phyloP scores from a whole-genome alignment of 2,113 vertebrate species.

The Chaetorhynchus papuensis region DNA sequence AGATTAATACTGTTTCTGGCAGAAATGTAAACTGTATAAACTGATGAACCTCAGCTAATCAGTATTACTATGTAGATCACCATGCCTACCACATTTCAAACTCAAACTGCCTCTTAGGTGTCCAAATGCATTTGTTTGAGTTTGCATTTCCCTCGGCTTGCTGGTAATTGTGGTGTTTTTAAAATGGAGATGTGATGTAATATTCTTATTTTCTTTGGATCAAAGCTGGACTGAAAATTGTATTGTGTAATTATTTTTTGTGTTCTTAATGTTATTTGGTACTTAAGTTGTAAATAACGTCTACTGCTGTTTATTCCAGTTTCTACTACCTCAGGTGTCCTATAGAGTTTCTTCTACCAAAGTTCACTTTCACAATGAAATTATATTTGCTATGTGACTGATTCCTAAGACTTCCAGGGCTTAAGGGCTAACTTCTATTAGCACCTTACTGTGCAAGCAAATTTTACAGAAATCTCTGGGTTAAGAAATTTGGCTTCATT shows the following conservation, averaged over 20 bases:
- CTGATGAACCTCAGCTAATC: constrained; percentile 86
- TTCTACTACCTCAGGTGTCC: constrained; percentile 95
- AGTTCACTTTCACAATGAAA: constrained; percentile 89
- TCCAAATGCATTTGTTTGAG: constrained; percentile 72
- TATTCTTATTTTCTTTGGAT: constrained; percentile 87
- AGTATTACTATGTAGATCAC: constrained; percentile 85
- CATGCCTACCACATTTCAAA: constrained; percentile 78
- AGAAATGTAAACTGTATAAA: constrained; percentile 79
- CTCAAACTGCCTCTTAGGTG: constrained; percentile 71
- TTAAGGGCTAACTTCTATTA: constrained; percentile 90
- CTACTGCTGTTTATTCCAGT: constrained; percentile 92
- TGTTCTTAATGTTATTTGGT: constrained; percentile 90
- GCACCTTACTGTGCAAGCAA: constrained; percentile 90
- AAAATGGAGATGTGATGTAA: constrained; percentile 83
- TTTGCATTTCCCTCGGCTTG: constrained; percentile 77
- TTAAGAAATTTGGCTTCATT: constrained; percentile 89
- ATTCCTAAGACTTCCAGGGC: constrained; percentile 89
- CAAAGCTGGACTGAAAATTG: constrained; percentile 90
- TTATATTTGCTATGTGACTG: constrained; percentile 84
- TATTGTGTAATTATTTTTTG: constrained; percentile 84
- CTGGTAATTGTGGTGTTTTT: constrained; percentile 81
- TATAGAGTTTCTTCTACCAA: constrained; percentile 94
- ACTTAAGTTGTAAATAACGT: constrained; percentile 86
- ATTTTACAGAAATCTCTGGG: constrained; percentile 85
- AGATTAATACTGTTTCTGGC: constrained; percentile 70